phyloP scores from a whole-genome alignment of 2,113 vertebrate species.

The Thalassoma bifasciatum region DNA sequence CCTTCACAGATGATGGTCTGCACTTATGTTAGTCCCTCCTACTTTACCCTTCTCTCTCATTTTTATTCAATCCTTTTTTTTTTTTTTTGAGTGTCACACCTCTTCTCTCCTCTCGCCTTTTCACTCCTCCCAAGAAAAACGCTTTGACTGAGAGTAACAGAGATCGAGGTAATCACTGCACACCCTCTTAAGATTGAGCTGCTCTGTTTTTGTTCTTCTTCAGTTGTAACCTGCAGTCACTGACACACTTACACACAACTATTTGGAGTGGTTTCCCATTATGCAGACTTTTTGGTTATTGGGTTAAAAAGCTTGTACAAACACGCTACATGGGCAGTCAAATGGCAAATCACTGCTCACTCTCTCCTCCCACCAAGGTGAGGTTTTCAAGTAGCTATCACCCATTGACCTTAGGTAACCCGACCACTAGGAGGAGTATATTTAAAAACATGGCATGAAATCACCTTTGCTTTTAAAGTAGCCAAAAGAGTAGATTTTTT shows the following conservation, averaged over 20 bases:
- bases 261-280: neutral
- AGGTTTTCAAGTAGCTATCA: neutral
- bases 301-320: conserved; percentile 2
- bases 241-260: conserved; percentile 1
- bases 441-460: neutral
- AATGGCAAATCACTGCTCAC: neutral
- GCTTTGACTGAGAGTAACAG: neutral
- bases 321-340: conserved; percentile 17
- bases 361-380: neutral
- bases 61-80: neutral
- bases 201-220: conserved; percentile 2
- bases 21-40: conserved; percentile 5
- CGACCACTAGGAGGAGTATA: neutral
- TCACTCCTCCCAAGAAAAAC: neutral
- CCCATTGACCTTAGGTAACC: neutral
- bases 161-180: neutral
- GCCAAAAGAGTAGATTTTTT: too few species aligned
- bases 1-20: conserved; percentile 44
- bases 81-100: neutral
- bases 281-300: too few species aligned
- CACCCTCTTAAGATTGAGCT: neutral
- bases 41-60: neutral
- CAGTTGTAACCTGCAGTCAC: neutral
- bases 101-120: neutral
- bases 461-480: neutral